These are phyloP conservation scores for Myioborus miniatus DNA, from an alignment of 2,797 vertebrate species.

Conservation along the genomic window DNA sequence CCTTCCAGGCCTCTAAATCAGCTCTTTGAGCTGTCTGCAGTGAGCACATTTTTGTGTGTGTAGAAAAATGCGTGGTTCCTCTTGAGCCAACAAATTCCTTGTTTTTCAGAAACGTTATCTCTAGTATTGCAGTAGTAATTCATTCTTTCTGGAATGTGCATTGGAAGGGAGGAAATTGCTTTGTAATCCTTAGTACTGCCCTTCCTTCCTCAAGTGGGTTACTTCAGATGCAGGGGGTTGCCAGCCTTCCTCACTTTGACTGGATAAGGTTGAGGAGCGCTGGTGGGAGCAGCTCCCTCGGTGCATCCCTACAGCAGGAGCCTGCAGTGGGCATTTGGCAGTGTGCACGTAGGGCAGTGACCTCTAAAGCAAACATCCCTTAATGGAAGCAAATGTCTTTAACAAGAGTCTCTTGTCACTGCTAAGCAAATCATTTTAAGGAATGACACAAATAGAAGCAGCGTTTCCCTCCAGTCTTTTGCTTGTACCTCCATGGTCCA, in stretches of 20 bases:
- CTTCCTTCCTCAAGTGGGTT: not conserved
- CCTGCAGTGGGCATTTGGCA: not conserved
- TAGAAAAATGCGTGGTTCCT: not conserved
- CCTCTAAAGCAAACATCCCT: not conserved
- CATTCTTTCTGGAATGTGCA: not conserved
- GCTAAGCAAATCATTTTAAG: not conserved
- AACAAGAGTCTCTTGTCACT: not conserved
- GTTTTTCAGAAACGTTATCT: not conserved
- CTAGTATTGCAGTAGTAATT: not conserved
- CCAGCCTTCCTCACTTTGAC: not conserved
- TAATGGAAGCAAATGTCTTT: not conserved
- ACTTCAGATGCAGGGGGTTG: not conserved
- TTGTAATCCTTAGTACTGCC: not conserved
- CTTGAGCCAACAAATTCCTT: not conserved
- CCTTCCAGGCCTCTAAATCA: not conserved
- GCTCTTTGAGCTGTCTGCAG: not conserved
- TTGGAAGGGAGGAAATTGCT: not conserved
- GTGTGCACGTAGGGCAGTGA: not conserved
- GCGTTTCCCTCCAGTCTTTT: not conserved
- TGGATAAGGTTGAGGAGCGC: not conserved
- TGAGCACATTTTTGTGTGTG: not conserved
- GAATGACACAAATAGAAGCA: not conserved
- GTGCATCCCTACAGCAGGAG: not conserved
- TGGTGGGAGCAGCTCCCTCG: not conserved
- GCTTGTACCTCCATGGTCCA: rapidly evolving